Evolutionary conservation across 2,797 vertebrate species (phyloP).

Genomic region (Melanotaenia pygmaea): DNA sequence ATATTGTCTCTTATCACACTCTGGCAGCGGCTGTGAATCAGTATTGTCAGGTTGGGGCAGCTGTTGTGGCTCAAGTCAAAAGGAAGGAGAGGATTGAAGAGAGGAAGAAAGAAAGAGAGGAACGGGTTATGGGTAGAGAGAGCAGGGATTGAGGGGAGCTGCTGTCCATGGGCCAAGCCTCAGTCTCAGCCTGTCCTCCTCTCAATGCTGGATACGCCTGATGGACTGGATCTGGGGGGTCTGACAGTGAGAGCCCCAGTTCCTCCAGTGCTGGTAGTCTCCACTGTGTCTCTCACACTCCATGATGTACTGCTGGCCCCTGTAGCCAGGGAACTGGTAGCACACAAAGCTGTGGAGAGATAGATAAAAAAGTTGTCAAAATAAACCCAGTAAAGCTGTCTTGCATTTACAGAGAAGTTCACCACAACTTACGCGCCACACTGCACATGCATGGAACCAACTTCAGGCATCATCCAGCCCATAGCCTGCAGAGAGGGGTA

Average conservation of each 20-base stretch:
- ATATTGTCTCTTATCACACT: conserved; percentile 80
- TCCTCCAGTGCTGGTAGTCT: conserved; percentile 87
- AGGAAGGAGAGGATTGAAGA: conserved; percentile 51
- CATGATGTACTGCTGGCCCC: conserved; percentile 89
- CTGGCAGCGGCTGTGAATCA: conserved; percentile 62
- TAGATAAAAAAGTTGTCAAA: neutral
- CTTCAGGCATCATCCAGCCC: conserved; percentile 85
- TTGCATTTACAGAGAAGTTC: neutral
- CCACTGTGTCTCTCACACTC: conserved; percentile 87
- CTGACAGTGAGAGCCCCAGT: conserved; percentile 87
- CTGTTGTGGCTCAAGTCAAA: conserved; percentile 59
- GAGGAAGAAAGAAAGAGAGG: conserved; percentile 34
- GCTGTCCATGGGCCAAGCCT: conserved; percentile 50
- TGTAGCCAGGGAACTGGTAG: conserved; percentile 87
- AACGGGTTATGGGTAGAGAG: conserved; percentile 13
- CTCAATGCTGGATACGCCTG: conserved; percentile 86
- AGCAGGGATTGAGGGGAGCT: conserved; percentile 25
- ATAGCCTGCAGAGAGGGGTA: conserved; percentile 88
- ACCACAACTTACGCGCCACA: conserved; percentile 83
- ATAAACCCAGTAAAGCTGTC: neutral
- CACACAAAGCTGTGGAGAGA: conserved; percentile 82
- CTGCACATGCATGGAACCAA: conserved; percentile 88
- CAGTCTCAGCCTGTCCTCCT: conserved; percentile 63
- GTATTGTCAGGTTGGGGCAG: conserved; percentile 49
- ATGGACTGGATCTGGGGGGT: conserved; percentile 89